Evolutionary conservation across 2,888 invertebrate genomes (phyloP).

Genomic region (Eudemis profundana): DNA sequence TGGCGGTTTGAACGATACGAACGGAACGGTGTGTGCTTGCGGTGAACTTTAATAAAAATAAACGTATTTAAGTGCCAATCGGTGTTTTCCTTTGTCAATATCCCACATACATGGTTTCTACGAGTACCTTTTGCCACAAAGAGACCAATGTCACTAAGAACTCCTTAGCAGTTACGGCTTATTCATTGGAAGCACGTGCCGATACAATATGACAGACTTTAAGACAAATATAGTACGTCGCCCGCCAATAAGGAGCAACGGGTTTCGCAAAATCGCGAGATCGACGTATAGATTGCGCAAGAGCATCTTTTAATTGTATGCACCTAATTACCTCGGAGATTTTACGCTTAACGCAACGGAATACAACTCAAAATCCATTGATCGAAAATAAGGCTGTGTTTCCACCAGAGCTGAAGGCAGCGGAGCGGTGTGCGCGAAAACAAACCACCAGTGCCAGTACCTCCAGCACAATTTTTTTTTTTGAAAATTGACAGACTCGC

Average conservation of each 20-base stretch:
- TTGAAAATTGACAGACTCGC: too few relatives aligned
- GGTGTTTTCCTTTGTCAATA: too few relatives aligned
- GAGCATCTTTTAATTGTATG: conserved; percentile 43
- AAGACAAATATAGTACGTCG: conserved; percentile 67
- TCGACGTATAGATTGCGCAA: conserved; percentile 52
- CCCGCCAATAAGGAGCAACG: conserved; percentile 70
- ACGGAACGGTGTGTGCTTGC: too few relatives aligned
- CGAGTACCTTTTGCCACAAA: background rate
- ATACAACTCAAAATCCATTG: background rate
- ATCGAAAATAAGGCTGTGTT: too few relatives aligned
- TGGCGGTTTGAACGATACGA: too few relatives aligned
- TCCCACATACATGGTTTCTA: too few relatives aligned
- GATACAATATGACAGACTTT: conserved; percentile 46
- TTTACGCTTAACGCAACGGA: background rate
- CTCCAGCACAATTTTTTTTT: too few relatives aligned
- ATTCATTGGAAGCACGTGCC: background rate
- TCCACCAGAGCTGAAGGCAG: too few relatives aligned
- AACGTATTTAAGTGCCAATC: too few relatives aligned
- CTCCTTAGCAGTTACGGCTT: background rate
- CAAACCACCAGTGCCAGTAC: too few relatives aligned
- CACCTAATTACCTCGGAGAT: conserved; percentile 19
- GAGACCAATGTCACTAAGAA: background rate
- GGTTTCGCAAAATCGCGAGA: conserved; percentile 60
- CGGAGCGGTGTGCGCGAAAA: too few relatives aligned
- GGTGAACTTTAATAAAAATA: too few relatives aligned